Evolutionary conservation across 2,888 invertebrate species (phyloP).

Genomic region (Pomacea canaliculata): DNA sequence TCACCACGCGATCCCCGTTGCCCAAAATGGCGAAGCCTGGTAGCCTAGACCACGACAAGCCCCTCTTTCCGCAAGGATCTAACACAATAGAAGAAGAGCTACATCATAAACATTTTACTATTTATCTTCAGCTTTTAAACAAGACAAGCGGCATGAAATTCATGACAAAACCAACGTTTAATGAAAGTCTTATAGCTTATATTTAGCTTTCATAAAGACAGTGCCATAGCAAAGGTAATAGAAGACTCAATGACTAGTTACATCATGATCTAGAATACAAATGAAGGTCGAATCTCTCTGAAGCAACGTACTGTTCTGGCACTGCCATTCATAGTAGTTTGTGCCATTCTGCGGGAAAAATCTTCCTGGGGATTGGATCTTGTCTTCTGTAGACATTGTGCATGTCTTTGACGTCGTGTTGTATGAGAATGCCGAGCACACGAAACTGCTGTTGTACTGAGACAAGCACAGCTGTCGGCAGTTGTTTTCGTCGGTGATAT

Average conservation of each 20-base stretch:
- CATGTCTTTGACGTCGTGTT: slow-evolving; percentile 30
- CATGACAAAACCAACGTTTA: too few species aligned
- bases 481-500: slow-evolving; percentile 10
- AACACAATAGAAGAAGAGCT: slow-evolving; percentile 2
- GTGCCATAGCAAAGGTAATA: too few species aligned
- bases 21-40: slow-evolving; percentile 41
- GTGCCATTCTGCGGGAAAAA: slow-evolving; percentile 7
- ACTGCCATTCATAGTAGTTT: slow-evolving; percentile 44
- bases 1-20: slow-evolving; percentile 20
- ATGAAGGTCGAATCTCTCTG: too few species aligned
- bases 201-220: too few species aligned
- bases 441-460: slow-evolving; percentile 1
- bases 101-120: background rate
- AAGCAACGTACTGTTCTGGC: slow-evolving; percentile 44
- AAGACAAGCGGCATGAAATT: too few species aligned
- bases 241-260: too few species aligned
- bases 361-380: slow-evolving; percentile 14
- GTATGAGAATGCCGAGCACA: slow-evolving; percentile 35
- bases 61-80: slow-evolving; percentile 49
- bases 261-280: too few species aligned
- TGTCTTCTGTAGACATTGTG: slow-evolving; percentile 23
- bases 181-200: too few species aligned
- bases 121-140: too few species aligned
- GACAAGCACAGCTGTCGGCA: slow-evolving; percentile 33
- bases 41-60: slow-evolving; percentile 31